A percentile compares a stretch with the other conserved stretches of the same genome.
Conservation (phyloP, 2,113 vertebrate genomes). For the Silurus asotus region DNA sequence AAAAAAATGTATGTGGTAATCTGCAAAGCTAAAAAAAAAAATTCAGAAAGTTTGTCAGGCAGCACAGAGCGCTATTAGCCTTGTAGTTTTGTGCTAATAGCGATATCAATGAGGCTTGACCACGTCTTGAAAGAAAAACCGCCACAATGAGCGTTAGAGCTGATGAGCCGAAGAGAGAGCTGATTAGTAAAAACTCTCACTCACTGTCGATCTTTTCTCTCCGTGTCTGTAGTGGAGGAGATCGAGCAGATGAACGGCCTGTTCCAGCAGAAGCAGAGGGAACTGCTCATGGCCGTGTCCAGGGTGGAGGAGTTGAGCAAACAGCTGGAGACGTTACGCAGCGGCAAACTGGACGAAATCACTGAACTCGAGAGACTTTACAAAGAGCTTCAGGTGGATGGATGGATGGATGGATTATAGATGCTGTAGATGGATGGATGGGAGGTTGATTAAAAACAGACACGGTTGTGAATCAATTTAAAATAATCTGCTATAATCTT, state of each 20-base stretch:
- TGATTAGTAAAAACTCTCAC: neutral
- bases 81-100: neutral
- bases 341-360: constrained; percentile 73
- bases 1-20: neutral
- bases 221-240: constrained; percentile 82
- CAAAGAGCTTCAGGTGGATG: constrained; percentile 88
- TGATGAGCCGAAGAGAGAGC: constrained; percentile 18
- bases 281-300: constrained; percentile 84
- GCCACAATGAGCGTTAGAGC: neutral
- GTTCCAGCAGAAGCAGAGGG: constrained; percentile 94
- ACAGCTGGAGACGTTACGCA: constrained; percentile 88
- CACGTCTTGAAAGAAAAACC: neutral
- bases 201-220: constrained; percentile 49
- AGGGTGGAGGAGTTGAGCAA: constrained; percentile 89
- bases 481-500: neutral
- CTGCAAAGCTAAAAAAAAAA: neutral
- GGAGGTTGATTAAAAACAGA: neutral
- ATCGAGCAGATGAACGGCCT: constrained; percentile 91
- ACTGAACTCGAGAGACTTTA: constrained; percentile 34
- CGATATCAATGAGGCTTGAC: constrained; percentile 10
- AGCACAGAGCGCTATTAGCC: neutral
- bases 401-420: neutral
- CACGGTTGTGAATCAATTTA: neutral
- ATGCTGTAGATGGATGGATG: neutral
- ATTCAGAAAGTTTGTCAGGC: neutral